Conservation (phyloP, 2,113 vertebrate genomes). For the Ailuropoda melanoleuca region DNA sequence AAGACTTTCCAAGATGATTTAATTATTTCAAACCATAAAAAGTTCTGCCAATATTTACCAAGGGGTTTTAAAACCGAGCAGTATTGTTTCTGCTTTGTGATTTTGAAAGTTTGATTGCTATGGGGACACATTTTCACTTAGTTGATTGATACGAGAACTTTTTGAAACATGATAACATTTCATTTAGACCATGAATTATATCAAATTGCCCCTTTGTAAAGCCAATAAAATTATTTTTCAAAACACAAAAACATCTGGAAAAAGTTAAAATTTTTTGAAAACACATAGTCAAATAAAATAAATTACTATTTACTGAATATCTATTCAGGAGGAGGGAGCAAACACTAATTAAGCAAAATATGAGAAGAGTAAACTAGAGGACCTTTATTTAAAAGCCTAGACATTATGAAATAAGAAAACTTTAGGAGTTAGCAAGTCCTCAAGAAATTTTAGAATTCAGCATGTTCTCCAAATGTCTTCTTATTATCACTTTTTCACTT, state of each 20-base stretch:
- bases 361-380: background rate
- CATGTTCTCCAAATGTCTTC: background rate
- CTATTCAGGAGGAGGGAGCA: background rate
- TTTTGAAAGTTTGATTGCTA: constrained; percentile 17
- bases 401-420: background rate
- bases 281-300: constrained; percentile 38
- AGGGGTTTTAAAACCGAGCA: background rate
- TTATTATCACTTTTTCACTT: background rate
- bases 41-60: background rate
- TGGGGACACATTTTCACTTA: background rate
- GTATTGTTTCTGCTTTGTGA: constrained; percentile 31
- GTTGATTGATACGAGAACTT: constrained; percentile 9
- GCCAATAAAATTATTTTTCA: constrained; percentile 22
- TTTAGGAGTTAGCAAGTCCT: background rate
- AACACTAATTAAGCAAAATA: background rate
- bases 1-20: constrained; percentile 22
- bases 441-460: background rate
- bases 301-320: constrained; percentile 24
- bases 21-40: constrained; percentile 41
- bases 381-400: background rate
- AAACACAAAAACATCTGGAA: constrained; percentile 24
- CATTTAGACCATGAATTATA: constrained; percentile 14
- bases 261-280: background rate
- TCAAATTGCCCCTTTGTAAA: background rate
- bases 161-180: constrained; percentile 26